Percentiles rank a stretch among this genome's conserved stretches.
phyloP scores from a whole-genome alignment of 92 coral and sea anemone genomes.

The Meandrina meandrites region DNA sequence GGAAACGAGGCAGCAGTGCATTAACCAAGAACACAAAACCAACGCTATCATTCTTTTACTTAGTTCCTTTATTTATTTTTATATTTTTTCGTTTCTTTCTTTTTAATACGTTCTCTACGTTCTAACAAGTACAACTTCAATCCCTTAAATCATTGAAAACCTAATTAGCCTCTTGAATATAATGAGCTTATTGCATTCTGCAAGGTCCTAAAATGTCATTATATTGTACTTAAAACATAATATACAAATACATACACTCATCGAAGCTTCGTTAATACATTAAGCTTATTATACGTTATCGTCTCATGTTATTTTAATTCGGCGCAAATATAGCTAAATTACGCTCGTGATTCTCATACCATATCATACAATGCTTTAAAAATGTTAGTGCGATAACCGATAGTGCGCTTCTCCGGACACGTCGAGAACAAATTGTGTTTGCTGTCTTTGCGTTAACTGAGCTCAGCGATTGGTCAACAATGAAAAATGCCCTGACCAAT shows the following conservation, averaged over 20 bases:
- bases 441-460: not conserved
- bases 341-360: not conserved
- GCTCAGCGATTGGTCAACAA: not conserved
- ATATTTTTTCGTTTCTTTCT: not conserved
- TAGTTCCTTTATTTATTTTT: not conserved
- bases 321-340: not conserved
- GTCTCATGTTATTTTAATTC: not conserved
- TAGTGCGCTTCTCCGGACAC: conserved; percentile 11
- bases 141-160: conserved; percentile 11
- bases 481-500: not conserved
- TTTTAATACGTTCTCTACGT: not conserved
- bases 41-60: not conserved
- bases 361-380: not conserved
- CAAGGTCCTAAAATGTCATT: not conserved
- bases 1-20: too few species aligned
- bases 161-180: not conserved
- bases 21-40: not conserved
- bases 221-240: conserved; percentile 10
- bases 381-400: conserved; percentile 8
- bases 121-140: not conserved
- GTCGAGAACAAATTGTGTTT: not conserved
- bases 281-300: not conserved
- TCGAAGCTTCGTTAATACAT: not conserved
- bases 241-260: not conserved
- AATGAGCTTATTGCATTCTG: not conserved